Percentiles rank a stretch among this genome's conserved stretches.
Evolutionary conservation across 2,888 invertebrate species (phyloP).

Genomic region (Augiades crinisus): DNA sequence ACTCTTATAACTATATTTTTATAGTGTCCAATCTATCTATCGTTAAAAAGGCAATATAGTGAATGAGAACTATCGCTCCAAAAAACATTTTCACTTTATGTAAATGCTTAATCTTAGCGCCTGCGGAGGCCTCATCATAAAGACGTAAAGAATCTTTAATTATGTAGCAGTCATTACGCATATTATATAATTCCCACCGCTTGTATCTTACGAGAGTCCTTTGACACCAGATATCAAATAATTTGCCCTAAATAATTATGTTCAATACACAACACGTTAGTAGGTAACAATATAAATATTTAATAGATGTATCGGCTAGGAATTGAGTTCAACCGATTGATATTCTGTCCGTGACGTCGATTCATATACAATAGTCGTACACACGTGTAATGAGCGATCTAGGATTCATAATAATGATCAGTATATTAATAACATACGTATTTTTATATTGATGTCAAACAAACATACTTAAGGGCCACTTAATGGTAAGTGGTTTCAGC

Average conservation of each 20-base stretch:
- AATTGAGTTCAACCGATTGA: slow-evolving; percentile 16
- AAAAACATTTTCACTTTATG: too few relatives aligned
- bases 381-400: not conserved
- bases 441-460: too few relatives aligned
- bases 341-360: slow-evolving; percentile 3
- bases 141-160: too few relatives aligned
- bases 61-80: too few relatives aligned
- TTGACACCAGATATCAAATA: slow-evolving; percentile 32
- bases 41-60: too few relatives aligned
- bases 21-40: too few relatives aligned
- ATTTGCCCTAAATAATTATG: slow-evolving; percentile 28
- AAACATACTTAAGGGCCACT: too few relatives aligned
- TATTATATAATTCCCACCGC: not conserved
- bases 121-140: too few relatives aligned
- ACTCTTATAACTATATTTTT: too few relatives aligned
- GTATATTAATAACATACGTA: not conserved
- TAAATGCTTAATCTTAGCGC: too few relatives aligned
- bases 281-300: slow-evolving; percentile 3
- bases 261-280: slow-evolving; percentile 4
- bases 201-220: slow-evolving; percentile 28
- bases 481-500: too few relatives aligned
- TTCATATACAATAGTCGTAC: not conserved
- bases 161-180: not conserved
- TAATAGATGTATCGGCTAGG: slow-evolving; percentile 3
- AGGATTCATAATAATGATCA: not conserved